These are phyloP conservation scores for Fissipunctia ypsillon DNA, from an alignment of 2,888 invertebrate genomes.

Conservation along the genomic window DNA sequence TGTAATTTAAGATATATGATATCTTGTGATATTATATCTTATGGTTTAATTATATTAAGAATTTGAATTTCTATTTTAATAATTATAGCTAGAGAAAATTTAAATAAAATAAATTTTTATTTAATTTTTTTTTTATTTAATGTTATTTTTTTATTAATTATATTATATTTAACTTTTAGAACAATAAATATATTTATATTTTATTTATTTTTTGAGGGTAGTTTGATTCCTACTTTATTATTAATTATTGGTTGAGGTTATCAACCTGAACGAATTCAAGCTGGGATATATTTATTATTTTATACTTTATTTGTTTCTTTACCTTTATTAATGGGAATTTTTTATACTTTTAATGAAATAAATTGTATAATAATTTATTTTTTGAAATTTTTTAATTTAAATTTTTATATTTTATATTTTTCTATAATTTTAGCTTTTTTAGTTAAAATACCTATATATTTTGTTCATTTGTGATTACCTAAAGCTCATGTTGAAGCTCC, in stretches of 20 bases:
- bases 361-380: conserved; percentile 89
- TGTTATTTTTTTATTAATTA: too few relatives aligned
- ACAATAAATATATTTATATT: too few relatives aligned
- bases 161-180: too few relatives aligned
- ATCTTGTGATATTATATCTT: conserved; percentile 89
- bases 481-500: too few relatives aligned
- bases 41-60: conserved; percentile 90
- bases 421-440: too few relatives aligned
- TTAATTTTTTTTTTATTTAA: too few relatives aligned
- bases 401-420: conserved; percentile 86
- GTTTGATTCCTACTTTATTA: conserved; percentile 92
- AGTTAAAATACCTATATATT: too few relatives aligned
- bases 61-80: conserved; percentile 92
- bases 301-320: conserved; percentile 93
- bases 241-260: conserved; percentile 93
- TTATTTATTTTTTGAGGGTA: too few relatives aligned
- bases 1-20: conserved; percentile 83
- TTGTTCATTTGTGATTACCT: too few relatives aligned
- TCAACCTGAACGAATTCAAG: conserved; percentile 93
- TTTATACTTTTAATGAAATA: conserved; percentile 85
- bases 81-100: conserved; percentile 89
- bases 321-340: conserved; percentile 91
- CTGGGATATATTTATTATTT: conserved; percentile 92
- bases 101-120: too few relatives aligned
- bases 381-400: conserved; percentile 82